A percentile compares a stretch with the other conserved stretches of the same genome.
Evolutionary conservation across 2,113 vertebrate species (phyloP).

Genomic region (Oxyruncus cristatus): DNA sequence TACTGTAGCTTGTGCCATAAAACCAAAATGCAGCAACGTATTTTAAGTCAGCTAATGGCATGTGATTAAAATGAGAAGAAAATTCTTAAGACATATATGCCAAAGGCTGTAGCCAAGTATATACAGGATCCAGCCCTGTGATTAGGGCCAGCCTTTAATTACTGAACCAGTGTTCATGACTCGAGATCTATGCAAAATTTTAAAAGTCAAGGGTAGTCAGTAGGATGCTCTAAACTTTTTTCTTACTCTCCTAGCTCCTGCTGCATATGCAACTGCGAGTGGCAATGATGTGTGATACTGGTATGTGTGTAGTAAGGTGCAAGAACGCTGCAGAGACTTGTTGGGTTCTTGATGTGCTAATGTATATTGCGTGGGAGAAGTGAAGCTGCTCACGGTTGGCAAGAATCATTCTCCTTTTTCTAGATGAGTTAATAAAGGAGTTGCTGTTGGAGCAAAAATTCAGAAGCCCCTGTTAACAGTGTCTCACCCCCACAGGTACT

Average conservation of each 20-base stretch:
- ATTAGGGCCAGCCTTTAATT: not conserved
- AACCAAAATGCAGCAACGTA: not conserved
- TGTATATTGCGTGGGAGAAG: not conserved
- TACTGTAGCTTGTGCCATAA: not conserved
- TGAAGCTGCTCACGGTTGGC: not conserved
- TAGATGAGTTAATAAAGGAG: not conserved
- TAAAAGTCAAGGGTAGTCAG: not conserved
- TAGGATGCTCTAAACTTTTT: not conserved
- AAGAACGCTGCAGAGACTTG: not conserved
- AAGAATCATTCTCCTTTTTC: not conserved
- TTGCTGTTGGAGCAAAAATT: not conserved
- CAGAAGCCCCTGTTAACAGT: not conserved
- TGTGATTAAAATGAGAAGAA: not conserved
- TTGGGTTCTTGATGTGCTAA: not conserved
- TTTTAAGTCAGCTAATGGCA: not conserved
- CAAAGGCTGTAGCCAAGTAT: not conserved
- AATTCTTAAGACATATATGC: not conserved
- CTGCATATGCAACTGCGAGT: not conserved
- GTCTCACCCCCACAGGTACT: fast-evolving
- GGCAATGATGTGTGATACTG: not conserved
- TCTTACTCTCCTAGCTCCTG: not conserved
- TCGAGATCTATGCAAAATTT: not conserved
- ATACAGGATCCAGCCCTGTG: not conserved
- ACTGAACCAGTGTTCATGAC: not conserved
- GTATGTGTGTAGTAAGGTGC: not conserved